Conservation (phyloP, 2,113 vertebrate genomes). For the Chaetorhynchus papuensis region DNA sequence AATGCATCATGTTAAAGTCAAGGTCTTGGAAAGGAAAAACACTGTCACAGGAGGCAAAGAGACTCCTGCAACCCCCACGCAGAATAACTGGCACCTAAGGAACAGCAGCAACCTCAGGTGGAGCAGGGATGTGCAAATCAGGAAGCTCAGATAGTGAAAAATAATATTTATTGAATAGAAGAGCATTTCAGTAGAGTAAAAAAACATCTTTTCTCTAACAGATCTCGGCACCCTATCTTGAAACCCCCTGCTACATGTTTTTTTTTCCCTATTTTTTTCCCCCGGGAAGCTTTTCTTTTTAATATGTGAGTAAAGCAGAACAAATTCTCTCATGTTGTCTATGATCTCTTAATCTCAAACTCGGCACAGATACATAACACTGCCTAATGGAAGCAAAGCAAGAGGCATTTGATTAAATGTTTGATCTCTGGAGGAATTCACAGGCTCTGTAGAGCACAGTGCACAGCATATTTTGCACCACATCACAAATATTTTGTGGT, state of each 20-base stretch:
- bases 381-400: constrained; percentile 42
- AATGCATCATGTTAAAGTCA: constrained; percentile 15
- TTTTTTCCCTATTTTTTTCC: neutral
- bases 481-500: constrained; percentile 19
- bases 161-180: neutral
- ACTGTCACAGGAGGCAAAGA: neutral
- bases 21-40: constrained; percentile 46
- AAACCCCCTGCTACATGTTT: neutral
- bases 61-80: neutral
- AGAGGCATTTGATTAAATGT: constrained; percentile 48
- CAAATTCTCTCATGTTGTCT: constrained; percentile 44
- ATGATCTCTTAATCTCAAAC: constrained; percentile 43
- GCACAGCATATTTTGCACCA: too few relatives aligned
- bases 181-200: neutral
- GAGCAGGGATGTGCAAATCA: neutral
- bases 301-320: constrained; percentile 44
- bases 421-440: constrained; percentile 34
- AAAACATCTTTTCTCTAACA: neutral
- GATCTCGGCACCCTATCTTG: constrained; percentile 7
- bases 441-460: neutral
- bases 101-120: neutral
- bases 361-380: constrained; percentile 10
- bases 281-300: neutral
- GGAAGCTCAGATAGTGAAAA: neutral
- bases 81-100: neutral